Evolutionary conservation across 1,140 invertebrate genomes (phyloP).

Genomic region (Drosophila tristis): DNA sequence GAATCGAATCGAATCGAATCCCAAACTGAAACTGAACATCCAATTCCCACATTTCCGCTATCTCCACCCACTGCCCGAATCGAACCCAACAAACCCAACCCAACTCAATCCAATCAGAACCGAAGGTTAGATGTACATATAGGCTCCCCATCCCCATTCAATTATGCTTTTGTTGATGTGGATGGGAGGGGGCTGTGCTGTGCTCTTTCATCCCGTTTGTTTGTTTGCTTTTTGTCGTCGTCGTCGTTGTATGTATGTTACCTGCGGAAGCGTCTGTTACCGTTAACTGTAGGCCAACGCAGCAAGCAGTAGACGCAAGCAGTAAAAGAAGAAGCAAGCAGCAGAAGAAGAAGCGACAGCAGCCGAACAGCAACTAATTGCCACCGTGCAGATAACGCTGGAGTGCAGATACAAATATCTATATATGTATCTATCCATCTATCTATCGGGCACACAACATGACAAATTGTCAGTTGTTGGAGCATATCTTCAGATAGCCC

Average conservation of each 20-base stretch:
- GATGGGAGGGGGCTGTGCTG: too few relatives aligned
- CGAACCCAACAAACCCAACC: neutral
- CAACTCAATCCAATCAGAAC: slow-evolving; percentile 25
- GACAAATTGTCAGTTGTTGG: too few relatives aligned
- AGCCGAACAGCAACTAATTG: slow-evolving; percentile 45
- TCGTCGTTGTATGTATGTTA: neutral
- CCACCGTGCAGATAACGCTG: slow-evolving; percentile 45
- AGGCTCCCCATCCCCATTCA: neutral
- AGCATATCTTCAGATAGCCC: too few relatives aligned
- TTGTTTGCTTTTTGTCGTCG: slow-evolving; percentile 19
- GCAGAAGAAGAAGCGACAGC: slow-evolving; percentile 6
- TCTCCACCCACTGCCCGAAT: slow-evolving; percentile 14
- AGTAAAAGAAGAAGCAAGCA: slow-evolving; percentile 13
- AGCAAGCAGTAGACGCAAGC: slow-evolving; percentile 12
- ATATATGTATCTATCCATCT: too few relatives aligned
- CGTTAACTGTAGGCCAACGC: slow-evolving; percentile 24
- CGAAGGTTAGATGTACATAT: slow-evolving; percentile 21
- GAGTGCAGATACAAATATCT: neutral
- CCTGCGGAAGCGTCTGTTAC: slow-evolving; percentile 42
- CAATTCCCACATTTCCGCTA: neutral
- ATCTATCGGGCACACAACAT: too few relatives aligned
- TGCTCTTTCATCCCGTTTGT: slow-evolving; percentile 19
- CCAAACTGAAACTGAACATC: too few relatives aligned
- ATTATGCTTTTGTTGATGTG: slow-evolving; percentile 21
- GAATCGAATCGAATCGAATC: slow-evolving; percentile 12